These are phyloP conservation scores for Peromyscus nudipes DNA, from an alignment of 2,797 vertebrate species.

Conservation along the genomic window DNA sequence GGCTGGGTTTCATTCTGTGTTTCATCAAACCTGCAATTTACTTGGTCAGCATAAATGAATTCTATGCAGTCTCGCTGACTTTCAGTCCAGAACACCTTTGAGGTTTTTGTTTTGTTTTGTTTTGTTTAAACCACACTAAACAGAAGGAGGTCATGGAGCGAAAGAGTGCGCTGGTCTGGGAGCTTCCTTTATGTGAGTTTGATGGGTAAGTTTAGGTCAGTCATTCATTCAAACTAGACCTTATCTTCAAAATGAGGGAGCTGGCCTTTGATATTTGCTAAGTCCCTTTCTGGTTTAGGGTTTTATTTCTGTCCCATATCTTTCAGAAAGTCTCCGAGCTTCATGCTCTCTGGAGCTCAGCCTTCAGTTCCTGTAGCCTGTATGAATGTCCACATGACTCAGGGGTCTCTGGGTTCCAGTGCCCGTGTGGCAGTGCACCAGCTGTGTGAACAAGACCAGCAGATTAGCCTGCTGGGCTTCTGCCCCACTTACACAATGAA, in stretches of 20 bases:
- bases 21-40: slow-evolving; percentile 29
- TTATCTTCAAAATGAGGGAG: slow-evolving; percentile 23
- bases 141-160: neutral
- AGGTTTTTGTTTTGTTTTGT: neutral
- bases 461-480: neutral
- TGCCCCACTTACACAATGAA: neutral
- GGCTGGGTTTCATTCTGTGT: slow-evolving; percentile 22
- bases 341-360: neutral
- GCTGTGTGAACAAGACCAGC: neutral
- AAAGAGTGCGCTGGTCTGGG: neutral
- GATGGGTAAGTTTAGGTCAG: slow-evolving; percentile 4
- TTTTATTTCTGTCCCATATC: slow-evolving; percentile 22
- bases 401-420: neutral
- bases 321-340: slow-evolving; percentile 47
- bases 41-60: slow-evolving; percentile 30
- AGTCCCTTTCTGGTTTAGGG: neutral
- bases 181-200: slow-evolving; percentile 20
- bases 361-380: neutral
- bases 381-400: neutral
- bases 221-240: slow-evolving; percentile 2
- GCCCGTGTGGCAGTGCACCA: neutral
- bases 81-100: neutral
- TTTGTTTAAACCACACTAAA: slow-evolving; percentile 2
- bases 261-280: slow-evolving; percentile 27
- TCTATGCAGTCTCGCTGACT: neutral